A percentile compares a stretch with the other conserved stretches of the same genome.
These are phyloP conservation scores for human (Homo sapiens) DNA, from an alignment of 2,113 vertebrate genomes.

Conservation along the genomic window GRCh38 chr18:26020001-26020500, in stretches of 20 bases:
- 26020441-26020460: background rate
- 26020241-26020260: background rate
- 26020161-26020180: background rate
- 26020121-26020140: background rate
- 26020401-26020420: background rate
- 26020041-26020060: background rate
- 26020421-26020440: background rate
- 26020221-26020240: background rate
- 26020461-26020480: background rate
- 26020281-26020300: background rate
- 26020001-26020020: background rate
- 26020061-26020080: background rate
- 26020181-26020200: background rate
- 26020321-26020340: background rate
- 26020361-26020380: background rate
- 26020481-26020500: background rate
- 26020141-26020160: background rate
- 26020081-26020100: background rate
- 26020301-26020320: background rate
- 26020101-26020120: background rate
- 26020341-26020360: background rate
- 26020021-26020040: background rate
- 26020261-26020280: slow-evolving; percentile 6
- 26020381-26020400: background rate
- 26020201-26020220: background rate